A percentile compares a stretch with the other conserved stretches of the same genome.
Evolutionary conservation across 23 tunicate species (phyloP).

Genomic region (Styela plicata): DNA sequence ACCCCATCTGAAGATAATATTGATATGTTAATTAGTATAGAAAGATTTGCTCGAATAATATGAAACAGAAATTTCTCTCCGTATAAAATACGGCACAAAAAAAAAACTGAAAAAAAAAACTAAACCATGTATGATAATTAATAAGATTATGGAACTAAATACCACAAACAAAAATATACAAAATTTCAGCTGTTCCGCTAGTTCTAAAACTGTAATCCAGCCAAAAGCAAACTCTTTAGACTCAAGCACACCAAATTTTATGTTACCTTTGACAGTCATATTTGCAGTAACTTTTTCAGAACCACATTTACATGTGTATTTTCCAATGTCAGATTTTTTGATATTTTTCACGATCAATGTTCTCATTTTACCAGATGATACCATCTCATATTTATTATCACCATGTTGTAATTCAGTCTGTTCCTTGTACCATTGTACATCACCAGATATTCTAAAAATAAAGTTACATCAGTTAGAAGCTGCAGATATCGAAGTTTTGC

Average conservation of each 20-base stretch:
- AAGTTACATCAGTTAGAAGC: too few relatives aligned
- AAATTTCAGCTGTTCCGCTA: too few relatives aligned
- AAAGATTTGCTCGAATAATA: too few relatives aligned
- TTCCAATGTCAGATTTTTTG: conserved; percentile 62
- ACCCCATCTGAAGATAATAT: conserved; percentile 76
- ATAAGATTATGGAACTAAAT: too few relatives aligned
- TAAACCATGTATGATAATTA: too few relatives aligned
- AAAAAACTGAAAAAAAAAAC: too few relatives aligned
- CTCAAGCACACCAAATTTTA: not conserved
- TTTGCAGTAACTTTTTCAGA: conserved; percentile 56
- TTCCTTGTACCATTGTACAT: conserved; percentile 76
- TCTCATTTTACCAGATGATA: conserved; percentile 49
- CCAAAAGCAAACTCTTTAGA: not conserved
- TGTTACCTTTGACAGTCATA: conserved; percentile 69
- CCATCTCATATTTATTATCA: conserved; percentile 65
- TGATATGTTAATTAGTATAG: too few relatives aligned
- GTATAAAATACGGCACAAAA: too few relatives aligned
- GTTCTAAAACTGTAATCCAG: too few relatives aligned
- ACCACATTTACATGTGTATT: conserved; percentile 62
- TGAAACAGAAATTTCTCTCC: too few relatives aligned
- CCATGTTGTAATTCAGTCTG: conserved; percentile 46
- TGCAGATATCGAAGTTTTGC: too few relatives aligned
- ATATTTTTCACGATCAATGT: conserved; percentile 68
- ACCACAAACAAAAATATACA: too few relatives aligned
- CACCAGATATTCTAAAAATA: conserved; percentile 50